phyloP scores from a whole-genome alignment of 2,113 vertebrate genomes.

The Heterochromis multidens region DNA sequence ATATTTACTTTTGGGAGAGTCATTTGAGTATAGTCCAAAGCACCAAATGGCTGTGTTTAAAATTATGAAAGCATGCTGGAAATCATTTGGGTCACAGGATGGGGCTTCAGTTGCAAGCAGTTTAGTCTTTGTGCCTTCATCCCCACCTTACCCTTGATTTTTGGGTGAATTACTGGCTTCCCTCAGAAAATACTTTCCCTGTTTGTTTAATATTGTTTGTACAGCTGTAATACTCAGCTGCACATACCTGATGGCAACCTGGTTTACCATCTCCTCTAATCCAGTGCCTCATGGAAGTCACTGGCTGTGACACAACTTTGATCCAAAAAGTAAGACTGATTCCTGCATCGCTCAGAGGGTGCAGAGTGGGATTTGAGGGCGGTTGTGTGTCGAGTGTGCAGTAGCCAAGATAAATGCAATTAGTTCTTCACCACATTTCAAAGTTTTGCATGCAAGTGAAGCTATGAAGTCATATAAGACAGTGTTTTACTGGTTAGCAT shows the following conservation, averaged over 20 bases:
- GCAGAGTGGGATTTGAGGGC: not conserved
- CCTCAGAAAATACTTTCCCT: conserved; percentile 73
- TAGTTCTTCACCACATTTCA: not conserved
- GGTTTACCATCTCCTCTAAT: conserved; percentile 62
- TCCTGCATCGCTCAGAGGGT: not conserved
- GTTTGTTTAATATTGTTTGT: conserved; percentile 77
- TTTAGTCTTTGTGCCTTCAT: conserved; percentile 60
- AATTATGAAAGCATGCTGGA: conserved; percentile 47
- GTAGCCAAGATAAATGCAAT: not conserved
- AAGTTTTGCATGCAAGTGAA: not conserved
- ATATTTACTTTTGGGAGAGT: conserved; percentile 71
- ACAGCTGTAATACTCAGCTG: conserved; percentile 70
- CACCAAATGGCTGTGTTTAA: conserved; percentile 55
- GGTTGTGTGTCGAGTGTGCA: not conserved
- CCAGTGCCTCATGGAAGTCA: conserved; percentile 43
- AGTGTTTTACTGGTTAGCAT: not conserved
- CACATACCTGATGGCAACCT: conserved; percentile 54
- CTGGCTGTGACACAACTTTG: conserved; percentile 62
- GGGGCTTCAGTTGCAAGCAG: conserved; percentile 36
- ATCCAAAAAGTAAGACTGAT: conserved; percentile 37
- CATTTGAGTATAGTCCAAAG: conserved; percentile 51
- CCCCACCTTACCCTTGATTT: conserved; percentile 57
- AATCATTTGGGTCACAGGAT: conserved; percentile 40
- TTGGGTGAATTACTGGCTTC: conserved; percentile 71
- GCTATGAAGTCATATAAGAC: not conserved